Conservation (phyloP, 2,797 vertebrate species). For the Adelosebastes latens region DNA sequence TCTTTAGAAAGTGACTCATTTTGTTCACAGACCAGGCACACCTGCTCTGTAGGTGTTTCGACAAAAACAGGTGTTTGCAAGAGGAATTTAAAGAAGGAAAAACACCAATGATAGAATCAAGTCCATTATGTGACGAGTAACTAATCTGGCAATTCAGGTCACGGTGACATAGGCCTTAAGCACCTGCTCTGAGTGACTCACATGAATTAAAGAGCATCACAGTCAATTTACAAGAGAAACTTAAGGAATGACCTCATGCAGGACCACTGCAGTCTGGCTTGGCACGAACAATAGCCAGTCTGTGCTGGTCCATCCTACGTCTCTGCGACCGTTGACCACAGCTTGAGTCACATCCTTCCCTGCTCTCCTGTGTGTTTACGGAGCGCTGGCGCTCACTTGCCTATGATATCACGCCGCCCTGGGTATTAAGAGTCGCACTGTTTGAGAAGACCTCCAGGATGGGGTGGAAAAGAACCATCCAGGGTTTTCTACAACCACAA, state of each 20-base stretch:
- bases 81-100: background rate
- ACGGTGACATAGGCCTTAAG: background rate
- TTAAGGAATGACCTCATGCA: constrained; percentile 69
- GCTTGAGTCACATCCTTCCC: constrained; percentile 82
- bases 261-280: constrained; percentile 53
- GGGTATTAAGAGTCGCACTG: constrained; percentile 57
- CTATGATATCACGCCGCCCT: constrained; percentile 67
- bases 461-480: constrained; percentile 71
- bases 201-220: constrained; percentile 29
- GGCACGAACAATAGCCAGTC: constrained; percentile 73
- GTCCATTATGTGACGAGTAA: background rate
- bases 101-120: background rate
- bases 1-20: constrained; percentile 15
- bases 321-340: constrained; percentile 64
- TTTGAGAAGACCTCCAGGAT: constrained; percentile 52
- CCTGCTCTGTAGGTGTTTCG: background rate
- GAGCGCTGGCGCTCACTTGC: constrained; percentile 61
- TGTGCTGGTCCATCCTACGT: constrained; percentile 58
- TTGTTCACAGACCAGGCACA: background rate
- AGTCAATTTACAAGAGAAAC: constrained; percentile 46
- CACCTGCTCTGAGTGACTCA: constrained; percentile 58
- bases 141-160: constrained; percentile 6
- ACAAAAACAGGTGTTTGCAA: constrained; percentile 27
- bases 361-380: constrained; percentile 71
- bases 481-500: constrained; percentile 24